Conservation (phyloP, 2,113 vertebrate species). For the Chauna torquata region DNA sequence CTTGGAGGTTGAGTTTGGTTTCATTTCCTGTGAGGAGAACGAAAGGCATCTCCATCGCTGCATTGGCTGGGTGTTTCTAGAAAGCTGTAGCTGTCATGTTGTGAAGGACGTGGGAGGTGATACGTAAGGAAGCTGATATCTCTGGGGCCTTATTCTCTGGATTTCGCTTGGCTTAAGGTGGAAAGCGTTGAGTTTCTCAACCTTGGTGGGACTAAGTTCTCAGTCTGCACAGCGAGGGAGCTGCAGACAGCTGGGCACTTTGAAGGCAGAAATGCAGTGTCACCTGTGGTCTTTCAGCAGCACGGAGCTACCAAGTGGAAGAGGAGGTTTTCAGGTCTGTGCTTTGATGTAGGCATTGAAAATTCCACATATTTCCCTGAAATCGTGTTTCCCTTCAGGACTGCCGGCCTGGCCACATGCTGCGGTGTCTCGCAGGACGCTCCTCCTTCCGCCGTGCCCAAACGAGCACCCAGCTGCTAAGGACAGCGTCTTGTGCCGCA, state of each 20-base stretch:
- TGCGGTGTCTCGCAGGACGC: rapidly evolving
- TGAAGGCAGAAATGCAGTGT: neutral
- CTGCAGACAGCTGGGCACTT: neutral
- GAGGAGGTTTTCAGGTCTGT: neutral
- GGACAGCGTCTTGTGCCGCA: too few species aligned
- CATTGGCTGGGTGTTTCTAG: neutral
- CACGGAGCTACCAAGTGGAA: neutral
- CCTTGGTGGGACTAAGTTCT: neutral
- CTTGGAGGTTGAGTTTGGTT: neutral
- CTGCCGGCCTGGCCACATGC: rapidly evolving
- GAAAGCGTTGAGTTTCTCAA: neutral
- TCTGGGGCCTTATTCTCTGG: neutral
- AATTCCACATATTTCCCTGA: neutral
- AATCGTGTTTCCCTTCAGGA: neutral
- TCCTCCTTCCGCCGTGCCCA: neutral
- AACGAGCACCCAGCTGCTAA: too few species aligned
- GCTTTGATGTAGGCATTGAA: neutral
- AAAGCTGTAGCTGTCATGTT: neutral
- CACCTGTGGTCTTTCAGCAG: neutral
- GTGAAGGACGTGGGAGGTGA: neutral
- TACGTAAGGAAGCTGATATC: neutral
- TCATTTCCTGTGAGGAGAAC: rapidly evolving
- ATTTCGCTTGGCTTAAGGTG: neutral
- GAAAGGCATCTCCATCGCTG: neutral
- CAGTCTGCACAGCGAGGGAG: neutral